Conservation (phyloP, 2,797 vertebrate genomes). For the Valencia hispanica region DNA sequence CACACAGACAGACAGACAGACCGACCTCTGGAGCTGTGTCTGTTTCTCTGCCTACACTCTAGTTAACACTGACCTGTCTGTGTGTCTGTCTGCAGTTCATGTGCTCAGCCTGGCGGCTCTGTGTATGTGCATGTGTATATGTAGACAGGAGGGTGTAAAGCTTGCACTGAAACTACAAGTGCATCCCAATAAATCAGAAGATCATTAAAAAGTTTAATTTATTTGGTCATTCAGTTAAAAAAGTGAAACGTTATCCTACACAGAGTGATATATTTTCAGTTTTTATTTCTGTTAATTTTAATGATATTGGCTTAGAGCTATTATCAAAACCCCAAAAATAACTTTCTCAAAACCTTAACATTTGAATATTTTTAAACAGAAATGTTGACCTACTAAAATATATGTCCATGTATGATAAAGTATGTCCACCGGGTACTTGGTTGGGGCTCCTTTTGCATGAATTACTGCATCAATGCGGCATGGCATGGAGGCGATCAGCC, state of each 20-base stretch:
- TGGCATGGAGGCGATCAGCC: background rate
- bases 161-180: conserved; percentile 25
- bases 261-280: background rate
- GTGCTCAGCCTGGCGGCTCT: conserved; percentile 64
- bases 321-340: background rate
- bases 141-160: conserved; percentile 32
- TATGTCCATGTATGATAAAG: background rate
- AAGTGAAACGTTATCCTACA: background rate
- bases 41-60: conserved; percentile 81
- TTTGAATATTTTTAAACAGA: background rate
- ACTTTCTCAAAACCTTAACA: background rate
- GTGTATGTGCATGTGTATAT: conserved; percentile 23
- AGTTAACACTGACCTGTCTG: conserved; percentile 81
- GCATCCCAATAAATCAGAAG: background rate
- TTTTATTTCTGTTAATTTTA: background rate
- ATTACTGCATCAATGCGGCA: background rate
- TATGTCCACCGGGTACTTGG: background rate
- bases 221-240: background rate
- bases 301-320: background rate
- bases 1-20: conserved; percentile 89
- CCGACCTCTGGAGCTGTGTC: conserved; percentile 83
- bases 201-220: background rate
- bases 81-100: conserved; percentile 82
- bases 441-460: background rate
- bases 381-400: background rate